Percentiles rank a stretch among this genome's conserved stretches.
Conservation (phyloP, 2,113 vertebrate species). For the Colinus virginianus region DNA sequence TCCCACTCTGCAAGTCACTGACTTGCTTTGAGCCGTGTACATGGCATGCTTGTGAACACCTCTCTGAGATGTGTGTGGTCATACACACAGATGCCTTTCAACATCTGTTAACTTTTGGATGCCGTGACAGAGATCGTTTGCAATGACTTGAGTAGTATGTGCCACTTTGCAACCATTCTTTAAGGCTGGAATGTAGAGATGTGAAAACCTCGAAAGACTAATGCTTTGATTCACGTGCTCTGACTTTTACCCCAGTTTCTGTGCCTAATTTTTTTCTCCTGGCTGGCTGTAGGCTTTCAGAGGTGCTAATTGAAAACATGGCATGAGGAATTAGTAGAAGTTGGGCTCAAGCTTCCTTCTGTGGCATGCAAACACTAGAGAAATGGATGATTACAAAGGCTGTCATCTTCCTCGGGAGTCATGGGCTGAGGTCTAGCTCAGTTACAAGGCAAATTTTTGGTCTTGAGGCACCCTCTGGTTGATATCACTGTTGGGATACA, state of each 20-base stretch:
- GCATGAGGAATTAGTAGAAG: constrained; percentile 2
- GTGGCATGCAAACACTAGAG: neutral
- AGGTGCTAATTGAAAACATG: constrained; percentile 50
- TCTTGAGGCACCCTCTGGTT: neutral
- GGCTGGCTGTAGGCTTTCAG: neutral
- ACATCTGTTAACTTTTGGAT: neutral
- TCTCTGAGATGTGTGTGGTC: neutral
- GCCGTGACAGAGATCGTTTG: neutral
- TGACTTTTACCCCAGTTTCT: constrained; percentile 53
- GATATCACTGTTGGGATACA: neutral
- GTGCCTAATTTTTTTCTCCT: neutral
- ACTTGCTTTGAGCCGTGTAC: accelerated
- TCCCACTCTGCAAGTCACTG: neutral
- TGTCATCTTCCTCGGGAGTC: neutral
- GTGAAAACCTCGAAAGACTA: neutral
- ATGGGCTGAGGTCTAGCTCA: neutral
- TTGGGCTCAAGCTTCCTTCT: neutral
- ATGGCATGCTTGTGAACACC: neutral
- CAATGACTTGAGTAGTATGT: neutral
- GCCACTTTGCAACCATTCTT: neutral
- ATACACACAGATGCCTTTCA: neutral
- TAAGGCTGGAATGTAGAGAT: neutral
- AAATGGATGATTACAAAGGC: neutral
- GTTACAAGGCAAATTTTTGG: neutral
- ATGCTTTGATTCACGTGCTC: neutral